These are phyloP conservation scores for Pemphredon lugubris DNA, from an alignment of 2,888 invertebrate genomes.

Conservation along the genomic window DNA sequence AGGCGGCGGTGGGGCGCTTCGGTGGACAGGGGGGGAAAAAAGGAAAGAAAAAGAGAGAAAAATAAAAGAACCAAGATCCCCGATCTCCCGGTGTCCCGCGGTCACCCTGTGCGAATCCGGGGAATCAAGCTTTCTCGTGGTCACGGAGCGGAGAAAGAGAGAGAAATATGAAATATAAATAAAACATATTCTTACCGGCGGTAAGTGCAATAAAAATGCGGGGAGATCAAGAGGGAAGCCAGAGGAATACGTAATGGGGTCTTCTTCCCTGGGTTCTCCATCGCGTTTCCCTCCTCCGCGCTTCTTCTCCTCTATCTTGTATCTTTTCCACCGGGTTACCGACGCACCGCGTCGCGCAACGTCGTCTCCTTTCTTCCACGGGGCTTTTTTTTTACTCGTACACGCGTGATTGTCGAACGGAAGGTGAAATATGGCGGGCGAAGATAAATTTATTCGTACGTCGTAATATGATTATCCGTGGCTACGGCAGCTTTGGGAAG, in stretches of 20 bases:
- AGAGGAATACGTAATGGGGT: slow-evolving; percentile 78
- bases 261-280: slow-evolving; percentile 35
- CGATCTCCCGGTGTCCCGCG: slow-evolving; percentile 62
- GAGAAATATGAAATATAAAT: slow-evolving; percentile 80
- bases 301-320: slow-evolving; percentile 32
- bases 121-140: slow-evolving; percentile 52
- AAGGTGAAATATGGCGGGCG: no score
- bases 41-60: background rate
- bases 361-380: background rate
- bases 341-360: slow-evolving; percentile 3
- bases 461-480: no score
- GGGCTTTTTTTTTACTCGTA: no score
- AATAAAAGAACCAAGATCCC: slow-evolving; percentile 17
- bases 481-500: no score
- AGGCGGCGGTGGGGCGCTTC: slow-evolving; percentile 1
- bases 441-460: no score
- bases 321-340: slow-evolving; percentile 34
- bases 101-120: slow-evolving; percentile 65
- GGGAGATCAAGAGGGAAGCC: slow-evolving; percentile 78
- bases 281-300: no score
- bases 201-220: slow-evolving; percentile 77
- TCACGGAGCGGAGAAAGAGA: slow-evolving; percentile 32
- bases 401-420: no score
- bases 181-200: slow-evolving; percentile 78
- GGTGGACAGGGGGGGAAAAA: no score